Conservation (phyloP, 1,140 invertebrate genomes). For the Eueides isabella region DNA sequence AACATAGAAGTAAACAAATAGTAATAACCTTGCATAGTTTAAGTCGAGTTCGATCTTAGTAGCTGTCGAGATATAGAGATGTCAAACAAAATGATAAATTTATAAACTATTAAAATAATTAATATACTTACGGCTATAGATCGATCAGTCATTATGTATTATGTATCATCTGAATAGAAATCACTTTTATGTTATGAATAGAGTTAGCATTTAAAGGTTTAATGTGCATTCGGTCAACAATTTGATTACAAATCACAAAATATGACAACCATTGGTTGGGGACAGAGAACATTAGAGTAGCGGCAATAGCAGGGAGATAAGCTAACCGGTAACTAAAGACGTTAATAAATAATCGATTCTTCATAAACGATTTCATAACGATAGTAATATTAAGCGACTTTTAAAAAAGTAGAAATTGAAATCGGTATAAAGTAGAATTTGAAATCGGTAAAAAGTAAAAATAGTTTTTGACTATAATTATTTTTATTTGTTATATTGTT, state of each 20-base stretch:
- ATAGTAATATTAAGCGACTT: too few species aligned
- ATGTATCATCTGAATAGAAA: slow-evolving; percentile 17
- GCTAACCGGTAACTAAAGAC: too few species aligned
- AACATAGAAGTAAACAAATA: background rate
- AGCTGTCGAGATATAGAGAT: slow-evolving; percentile 41
- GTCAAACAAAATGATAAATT: slow-evolving; percentile 11
- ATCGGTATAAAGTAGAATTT: too few species aligned
- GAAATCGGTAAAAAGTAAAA: too few species aligned
- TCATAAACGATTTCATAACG: too few species aligned
- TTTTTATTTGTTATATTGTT: too few species aligned
- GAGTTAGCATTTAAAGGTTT: background rate
- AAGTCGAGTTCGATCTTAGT: slow-evolving; percentile 45
- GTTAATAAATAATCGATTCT: too few species aligned
- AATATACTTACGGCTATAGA: slow-evolving; percentile 63
- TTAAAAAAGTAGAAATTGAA: too few species aligned
- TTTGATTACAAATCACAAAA: slow-evolving; percentile 11
- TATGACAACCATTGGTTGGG: slow-evolving; percentile 69
- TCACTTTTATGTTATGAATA: background rate
- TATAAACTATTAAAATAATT: background rate
- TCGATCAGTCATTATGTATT: slow-evolving; percentile 60
- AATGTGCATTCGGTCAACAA: background rate
- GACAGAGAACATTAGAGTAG: too few species aligned
- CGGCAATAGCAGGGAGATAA: too few species aligned
- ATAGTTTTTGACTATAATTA: too few species aligned
- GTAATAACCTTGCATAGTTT: background rate